phyloP scores from a whole-genome alignment of 2,113 vertebrate species.

The Ameiurus melas region DNA sequence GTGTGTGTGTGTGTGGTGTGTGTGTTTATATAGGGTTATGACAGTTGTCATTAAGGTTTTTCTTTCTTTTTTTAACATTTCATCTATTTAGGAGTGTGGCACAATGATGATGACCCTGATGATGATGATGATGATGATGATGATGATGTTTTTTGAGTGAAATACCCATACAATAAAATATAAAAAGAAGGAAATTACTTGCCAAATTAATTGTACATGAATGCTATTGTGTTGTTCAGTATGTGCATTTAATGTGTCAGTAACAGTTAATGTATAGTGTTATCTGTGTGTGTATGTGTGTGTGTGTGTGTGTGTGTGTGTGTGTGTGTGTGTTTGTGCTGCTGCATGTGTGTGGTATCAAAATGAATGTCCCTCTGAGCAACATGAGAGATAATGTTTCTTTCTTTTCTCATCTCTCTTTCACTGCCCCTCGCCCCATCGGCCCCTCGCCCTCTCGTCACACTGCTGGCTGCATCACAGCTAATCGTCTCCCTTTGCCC shows the following conservation, averaged over 20 bases:
- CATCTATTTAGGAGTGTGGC: background rate
- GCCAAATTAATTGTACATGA: background rate
- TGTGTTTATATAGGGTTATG: background rate
- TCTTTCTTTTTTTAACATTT: background rate
- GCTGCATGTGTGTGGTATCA: constrained; percentile 3
- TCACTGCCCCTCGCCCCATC: background rate
- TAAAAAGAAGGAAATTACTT: background rate
- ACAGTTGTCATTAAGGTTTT: background rate
- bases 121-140: background rate
- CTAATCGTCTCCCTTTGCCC: constrained; percentile 48
- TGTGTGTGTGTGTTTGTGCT: background rate
- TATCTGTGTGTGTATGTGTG: background rate
- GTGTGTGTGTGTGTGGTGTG: no score
- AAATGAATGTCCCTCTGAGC: constrained; percentile 17
- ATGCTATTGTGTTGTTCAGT: background rate
- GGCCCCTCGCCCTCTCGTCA: constrained; percentile 31
- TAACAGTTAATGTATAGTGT: background rate
- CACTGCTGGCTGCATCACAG: constrained; percentile 43
- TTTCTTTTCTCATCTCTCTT: constrained; percentile 15
- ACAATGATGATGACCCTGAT: background rate
- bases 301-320: constrained; percentile 2
- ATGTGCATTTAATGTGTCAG: background rate
- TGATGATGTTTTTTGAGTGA: background rate
- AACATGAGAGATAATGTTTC: constrained; percentile 28
- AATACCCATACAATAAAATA: background rate